Conservation (phyloP, 2,113 vertebrate genomes). For the Paralichthys olivaceus region DNA sequence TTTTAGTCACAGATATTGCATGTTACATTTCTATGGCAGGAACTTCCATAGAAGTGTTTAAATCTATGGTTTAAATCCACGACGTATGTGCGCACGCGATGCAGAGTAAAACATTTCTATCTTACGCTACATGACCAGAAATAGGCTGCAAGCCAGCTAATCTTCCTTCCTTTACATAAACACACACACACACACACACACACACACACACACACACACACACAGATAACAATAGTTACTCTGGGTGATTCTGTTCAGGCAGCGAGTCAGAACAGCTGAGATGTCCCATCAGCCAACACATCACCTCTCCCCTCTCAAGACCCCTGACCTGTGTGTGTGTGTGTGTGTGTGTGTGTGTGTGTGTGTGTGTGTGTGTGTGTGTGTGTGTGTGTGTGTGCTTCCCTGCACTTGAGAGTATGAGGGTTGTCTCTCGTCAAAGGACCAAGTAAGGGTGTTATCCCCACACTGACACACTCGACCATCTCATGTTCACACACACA, state of each 20-base stretch:
- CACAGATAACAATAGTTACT: slow-evolving; percentile 53
- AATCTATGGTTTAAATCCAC: neutral
- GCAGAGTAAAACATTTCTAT: slow-evolving; percentile 16
- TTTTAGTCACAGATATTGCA: neutral
- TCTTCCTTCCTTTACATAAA: slow-evolving; percentile 73
- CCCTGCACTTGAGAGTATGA: neutral
- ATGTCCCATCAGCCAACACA: slow-evolving; percentile 21
- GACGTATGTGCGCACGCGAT: neutral
- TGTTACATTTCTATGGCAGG: slow-evolving; percentile 3
- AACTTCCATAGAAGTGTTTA: neutral
- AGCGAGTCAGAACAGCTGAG: slow-evolving; percentile 29
- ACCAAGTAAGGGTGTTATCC: neutral
- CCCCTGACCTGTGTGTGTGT: slow-evolving; percentile 16
- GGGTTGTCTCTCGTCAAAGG: neutral
- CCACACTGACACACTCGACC: too few relatives aligned
- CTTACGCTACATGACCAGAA: slow-evolving; percentile 36
- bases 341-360: neutral
- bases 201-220: slow-evolving; percentile 27
- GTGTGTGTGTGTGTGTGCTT: neutral
- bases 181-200: slow-evolving; percentile 21
- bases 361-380: neutral
- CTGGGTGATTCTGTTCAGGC: slow-evolving; percentile 28
- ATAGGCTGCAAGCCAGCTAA: slow-evolving; percentile 42
- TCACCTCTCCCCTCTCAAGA: slow-evolving; percentile 1
- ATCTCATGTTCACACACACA: neutral